Conservation (phyloP, 1,140 invertebrate genomes). For the Leptinotarsa texana region DNA sequence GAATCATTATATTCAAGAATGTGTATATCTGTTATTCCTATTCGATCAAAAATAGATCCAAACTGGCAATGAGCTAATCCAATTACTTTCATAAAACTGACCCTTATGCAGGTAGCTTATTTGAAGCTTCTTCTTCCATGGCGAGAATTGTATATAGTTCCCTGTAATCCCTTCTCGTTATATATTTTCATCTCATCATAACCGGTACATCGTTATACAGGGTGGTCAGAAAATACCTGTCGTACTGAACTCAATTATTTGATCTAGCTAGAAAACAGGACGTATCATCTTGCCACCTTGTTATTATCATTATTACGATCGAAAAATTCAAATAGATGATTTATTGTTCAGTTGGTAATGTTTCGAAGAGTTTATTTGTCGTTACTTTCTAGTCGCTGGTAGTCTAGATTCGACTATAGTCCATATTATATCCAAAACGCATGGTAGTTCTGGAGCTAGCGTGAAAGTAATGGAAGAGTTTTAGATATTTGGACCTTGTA, state of each 20-base stretch:
- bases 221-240: constrained; percentile 3
- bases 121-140: constrained; percentile 24
- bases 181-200: constrained; percentile 13
- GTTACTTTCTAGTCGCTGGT: constrained; percentile 38
- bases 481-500: too few relatives aligned
- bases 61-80: too few relatives aligned
- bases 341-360: constrained; percentile 10
- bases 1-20: too few relatives aligned
- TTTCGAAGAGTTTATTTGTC: constrained; percentile 33
- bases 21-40: too few relatives aligned
- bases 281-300: background rate
- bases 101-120: background rate
- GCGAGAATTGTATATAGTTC: constrained; percentile 46
- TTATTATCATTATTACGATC: background rate
- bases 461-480: too few relatives aligned
- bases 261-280: background rate
- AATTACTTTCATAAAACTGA: too few relatives aligned
- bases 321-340: constrained; percentile 7
- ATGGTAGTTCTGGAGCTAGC: background rate
- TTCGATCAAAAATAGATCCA: too few relatives aligned
- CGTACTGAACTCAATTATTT: background rate
- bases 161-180: constrained; percentile 9
- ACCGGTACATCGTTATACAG: constrained; percentile 13
- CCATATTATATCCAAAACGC: constrained; percentile 12
- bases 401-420: constrained; percentile 32